phyloP scores from a whole-genome alignment of 2,113 vertebrate genomes.

The Coryphaenoides rupestris region DNA sequence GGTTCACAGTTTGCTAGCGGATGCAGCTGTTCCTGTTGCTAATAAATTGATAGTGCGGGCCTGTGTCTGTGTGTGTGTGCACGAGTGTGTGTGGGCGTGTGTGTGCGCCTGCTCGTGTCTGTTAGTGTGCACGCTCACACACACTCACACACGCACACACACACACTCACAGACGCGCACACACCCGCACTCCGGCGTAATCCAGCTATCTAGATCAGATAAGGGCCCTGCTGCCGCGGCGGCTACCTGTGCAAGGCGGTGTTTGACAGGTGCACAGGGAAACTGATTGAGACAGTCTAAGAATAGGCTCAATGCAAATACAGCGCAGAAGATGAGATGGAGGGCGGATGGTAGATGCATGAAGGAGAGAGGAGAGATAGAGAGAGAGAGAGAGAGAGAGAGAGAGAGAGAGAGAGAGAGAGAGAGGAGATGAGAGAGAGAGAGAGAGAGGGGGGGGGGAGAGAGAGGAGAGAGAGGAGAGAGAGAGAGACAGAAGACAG shows the following conservation, averaged over 20 bases:
- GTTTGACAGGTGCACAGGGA: constrained; percentile 85
- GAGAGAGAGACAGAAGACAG: too few relatives aligned
- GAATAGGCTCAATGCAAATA: constrained; percentile 84
- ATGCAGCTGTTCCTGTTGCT: constrained; percentile 80
- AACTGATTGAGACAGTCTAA: constrained; percentile 84
- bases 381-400: constrained; percentile 30
- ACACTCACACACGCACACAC: constrained; percentile 62
- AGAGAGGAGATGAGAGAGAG: too few relatives aligned
- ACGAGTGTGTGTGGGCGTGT: constrained; percentile 29
- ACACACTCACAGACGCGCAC: constrained; percentile 57
- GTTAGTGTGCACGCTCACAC: constrained; percentile 21
- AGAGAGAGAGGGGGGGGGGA: constrained; percentile 15
- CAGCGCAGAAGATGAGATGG: constrained; percentile 66
- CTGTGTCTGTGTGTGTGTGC: constrained; percentile 1
- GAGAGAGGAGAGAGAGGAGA: constrained; percentile 9
- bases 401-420: constrained; percentile 16
- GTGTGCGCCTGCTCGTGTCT: constrained; percentile 17
- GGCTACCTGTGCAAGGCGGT: constrained; percentile 80
- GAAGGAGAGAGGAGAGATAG: constrained; percentile 24
- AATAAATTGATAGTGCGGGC: constrained; percentile 60
- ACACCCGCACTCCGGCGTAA: constrained; percentile 70
- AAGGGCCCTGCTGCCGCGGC: constrained; percentile 71
- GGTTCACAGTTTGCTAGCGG: constrained; percentile 75
- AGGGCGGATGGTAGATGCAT: neutral
- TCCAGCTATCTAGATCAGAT: constrained; percentile 83